Evolutionary conservation across 2,797 vertebrate genomes (phyloP), one percentile per base, ranked within the genome.

Genomic region (Gadopsis bispinosus): DNA sequence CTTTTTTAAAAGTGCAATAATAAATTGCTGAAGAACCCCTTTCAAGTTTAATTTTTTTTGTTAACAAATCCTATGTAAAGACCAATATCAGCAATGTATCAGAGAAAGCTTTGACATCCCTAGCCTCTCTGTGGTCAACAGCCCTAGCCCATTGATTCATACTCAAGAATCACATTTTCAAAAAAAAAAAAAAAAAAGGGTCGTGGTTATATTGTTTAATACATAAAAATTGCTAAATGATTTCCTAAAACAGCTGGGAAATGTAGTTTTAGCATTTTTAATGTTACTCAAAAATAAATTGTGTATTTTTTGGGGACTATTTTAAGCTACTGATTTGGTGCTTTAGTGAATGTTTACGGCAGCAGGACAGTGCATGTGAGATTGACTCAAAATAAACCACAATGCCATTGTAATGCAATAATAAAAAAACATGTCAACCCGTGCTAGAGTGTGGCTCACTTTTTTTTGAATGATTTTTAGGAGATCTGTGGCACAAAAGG

Each of bases 361-460:
- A 61, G 48, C 16, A 69, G 31, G 33, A 43, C 37, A 9, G 47
- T 12, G 4, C 51, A 29, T 53, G 14, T 26, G 19, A 20, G 33
- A 54, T 16, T 43, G n/a, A 55, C 41, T 56, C 14, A 39, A 68
- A 68, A 60, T 39, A 58, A 74, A 31, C 50, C 14, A 43, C 26
- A 66, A 12, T n/a, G 29, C 31, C 19, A 3, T 7, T 56, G 26
- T 45, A n/a, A 31, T 7, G 45, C 17, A 3, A 12, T 4, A n/a
- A 14, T 35, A 33, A 33, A n/a, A 2, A 4, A 51, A 53, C 33
- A 53, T 43, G 20, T 65, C 41, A 56, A 31, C 33, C 17, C 29
- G 48, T 43, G 37, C 37, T 10, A 39, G 1, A 10, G 9, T 39
- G 37, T 39, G 37, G 37, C 37, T 39, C 37, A 39, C 8, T 11